Percentiles rank a stretch among this genome's conserved stretches.
Evolutionary conservation across 2,113 vertebrate species (phyloP).

Genomic region (Entelurus aequoreus): DNA sequence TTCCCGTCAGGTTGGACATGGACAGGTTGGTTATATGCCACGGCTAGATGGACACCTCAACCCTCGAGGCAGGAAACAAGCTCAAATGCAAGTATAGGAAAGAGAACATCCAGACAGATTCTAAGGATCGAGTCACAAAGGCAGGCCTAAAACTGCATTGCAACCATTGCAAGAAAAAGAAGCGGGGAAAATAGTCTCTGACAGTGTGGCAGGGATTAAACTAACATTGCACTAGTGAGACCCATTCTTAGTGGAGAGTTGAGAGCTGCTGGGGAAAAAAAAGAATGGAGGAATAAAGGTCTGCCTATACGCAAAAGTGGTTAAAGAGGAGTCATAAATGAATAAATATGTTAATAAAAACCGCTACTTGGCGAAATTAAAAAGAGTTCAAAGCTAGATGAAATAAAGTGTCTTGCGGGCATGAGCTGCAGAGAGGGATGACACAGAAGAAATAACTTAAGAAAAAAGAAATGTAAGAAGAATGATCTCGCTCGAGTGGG

Average conservation of each 20-base stretch:
- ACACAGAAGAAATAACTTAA: slow-evolving; percentile 46
- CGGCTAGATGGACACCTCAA: slow-evolving; percentile 35
- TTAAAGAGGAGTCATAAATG: slow-evolving; percentile 56
- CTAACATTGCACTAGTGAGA: slow-evolving; percentile 50
- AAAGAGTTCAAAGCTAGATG: slow-evolving; percentile 67
- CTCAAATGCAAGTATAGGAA: slow-evolving; percentile 7
- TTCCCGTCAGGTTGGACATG: slow-evolving; percentile 39
- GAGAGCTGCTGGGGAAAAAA: slow-evolving; percentile 23
- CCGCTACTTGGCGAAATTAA: slow-evolving; percentile 56
- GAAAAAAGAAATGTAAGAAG: slow-evolving; percentile 32
- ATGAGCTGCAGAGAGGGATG: slow-evolving; percentile 42
- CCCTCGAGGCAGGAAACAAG: slow-evolving; percentile 38
- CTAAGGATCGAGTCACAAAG: slow-evolving; percentile 7
- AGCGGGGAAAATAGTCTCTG: slow-evolving; percentile 44
- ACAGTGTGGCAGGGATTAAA: slow-evolving; percentile 60
- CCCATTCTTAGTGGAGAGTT: slow-evolving; percentile 24
- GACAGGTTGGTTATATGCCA: slow-evolving; percentile 17
- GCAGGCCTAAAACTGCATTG: slow-evolving; percentile 12
- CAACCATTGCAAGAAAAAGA: slow-evolving; percentile 11
- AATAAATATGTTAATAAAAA: slow-evolving; percentile 66
- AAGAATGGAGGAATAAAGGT: slow-evolving; percentile 44
- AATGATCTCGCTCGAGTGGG: slow-evolving; percentile 21
- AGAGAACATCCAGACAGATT: slow-evolving; percentile 25
- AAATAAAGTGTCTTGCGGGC: slow-evolving; percentile 57
- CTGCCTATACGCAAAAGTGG: slow-evolving; percentile 42